A percentile compares a stretch with the other conserved stretches of the same genome.
phyloP scores from a whole-genome alignment of 2,113 vertebrate genomes.

The Platysteira castanea region DNA sequence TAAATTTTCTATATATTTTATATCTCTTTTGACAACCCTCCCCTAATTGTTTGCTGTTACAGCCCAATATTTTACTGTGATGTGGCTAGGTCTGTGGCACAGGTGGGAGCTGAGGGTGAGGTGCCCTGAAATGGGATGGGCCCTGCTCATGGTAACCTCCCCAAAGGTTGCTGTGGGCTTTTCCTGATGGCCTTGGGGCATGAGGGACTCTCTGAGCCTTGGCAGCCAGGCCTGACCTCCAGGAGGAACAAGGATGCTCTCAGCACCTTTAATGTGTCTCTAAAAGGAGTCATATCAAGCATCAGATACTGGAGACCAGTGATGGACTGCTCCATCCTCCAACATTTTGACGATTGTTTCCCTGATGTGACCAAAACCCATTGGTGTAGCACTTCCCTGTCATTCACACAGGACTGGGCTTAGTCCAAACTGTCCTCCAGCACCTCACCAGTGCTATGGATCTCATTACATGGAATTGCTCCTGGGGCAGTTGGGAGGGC shows the following conservation, averaged over 20 bases:
- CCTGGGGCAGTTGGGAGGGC: background rate
- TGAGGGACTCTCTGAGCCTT: background rate
- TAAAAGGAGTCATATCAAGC: background rate
- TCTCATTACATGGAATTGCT: background rate
- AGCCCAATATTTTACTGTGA: background rate
- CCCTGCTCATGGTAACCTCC: background rate
- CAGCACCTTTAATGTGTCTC: background rate
- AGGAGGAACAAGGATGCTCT: background rate
- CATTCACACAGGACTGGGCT: background rate
- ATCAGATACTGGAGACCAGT: background rate
- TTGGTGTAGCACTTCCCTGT: background rate
- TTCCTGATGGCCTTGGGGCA: fast-evolving
- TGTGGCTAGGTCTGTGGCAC: background rate
- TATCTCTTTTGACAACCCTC: background rate
- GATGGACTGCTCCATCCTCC: background rate
- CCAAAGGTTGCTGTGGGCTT: background rate
- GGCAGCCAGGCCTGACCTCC: background rate
- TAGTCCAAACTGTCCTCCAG: background rate
- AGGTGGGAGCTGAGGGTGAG: background rate
- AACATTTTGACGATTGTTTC: background rate
- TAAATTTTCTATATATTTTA: background rate
- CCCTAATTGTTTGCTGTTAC: background rate
- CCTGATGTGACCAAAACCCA: background rate
- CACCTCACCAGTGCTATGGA: background rate
- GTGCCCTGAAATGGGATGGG: fast-evolving